Conservation (phyloP, 2,888 invertebrate species). For the Brassicogethes aeneus region DNA sequence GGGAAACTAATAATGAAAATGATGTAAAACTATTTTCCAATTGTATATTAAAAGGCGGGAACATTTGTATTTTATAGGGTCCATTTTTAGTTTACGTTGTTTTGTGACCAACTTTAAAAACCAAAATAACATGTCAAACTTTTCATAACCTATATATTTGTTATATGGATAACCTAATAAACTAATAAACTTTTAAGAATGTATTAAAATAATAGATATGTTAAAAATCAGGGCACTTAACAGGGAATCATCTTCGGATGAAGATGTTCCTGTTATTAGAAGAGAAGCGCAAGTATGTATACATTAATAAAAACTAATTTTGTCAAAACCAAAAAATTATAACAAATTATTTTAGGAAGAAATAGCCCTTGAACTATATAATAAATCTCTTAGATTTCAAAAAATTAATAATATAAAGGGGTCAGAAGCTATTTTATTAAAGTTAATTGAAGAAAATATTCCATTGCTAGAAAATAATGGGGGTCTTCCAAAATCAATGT, state of each 20-base stretch:
- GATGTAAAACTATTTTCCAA: too few relatives aligned
- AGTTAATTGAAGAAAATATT: slow-evolving; percentile 52
- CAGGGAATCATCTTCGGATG: slow-evolving; percentile 44
- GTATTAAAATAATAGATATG: slow-evolving; percentile 31
- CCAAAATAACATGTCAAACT: too few relatives aligned
- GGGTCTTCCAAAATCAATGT: slow-evolving; percentile 49
- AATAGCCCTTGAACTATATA: slow-evolving; percentile 70
- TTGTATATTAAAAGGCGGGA: too few relatives aligned
- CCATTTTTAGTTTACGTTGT: too few relatives aligned
- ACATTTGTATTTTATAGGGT: too few relatives aligned
- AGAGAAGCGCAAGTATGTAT: slow-evolving; percentile 49
- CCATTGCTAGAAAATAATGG: slow-evolving; percentile 46
- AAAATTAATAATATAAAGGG: slow-evolving; percentile 55
- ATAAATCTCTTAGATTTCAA: slow-evolving; percentile 64
- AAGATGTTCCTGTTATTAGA: slow-evolving; percentile 46
- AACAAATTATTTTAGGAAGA: slow-evolving; percentile 52
- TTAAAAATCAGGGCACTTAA: slow-evolving; percentile 50
- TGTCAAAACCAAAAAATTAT: slow-evolving; percentile 7
- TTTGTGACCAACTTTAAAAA: too few relatives aligned
- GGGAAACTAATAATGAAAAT: too few relatives aligned
- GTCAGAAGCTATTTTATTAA: slow-evolving; percentile 58
- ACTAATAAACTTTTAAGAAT: too few relatives aligned
- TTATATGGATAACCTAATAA: too few relatives aligned
- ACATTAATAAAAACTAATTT: background rate
- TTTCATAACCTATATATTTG: too few relatives aligned